Evolutionary conservation across 2,113 vertebrate species (phyloP).

Genomic region (Spea multiplicata): DNA sequence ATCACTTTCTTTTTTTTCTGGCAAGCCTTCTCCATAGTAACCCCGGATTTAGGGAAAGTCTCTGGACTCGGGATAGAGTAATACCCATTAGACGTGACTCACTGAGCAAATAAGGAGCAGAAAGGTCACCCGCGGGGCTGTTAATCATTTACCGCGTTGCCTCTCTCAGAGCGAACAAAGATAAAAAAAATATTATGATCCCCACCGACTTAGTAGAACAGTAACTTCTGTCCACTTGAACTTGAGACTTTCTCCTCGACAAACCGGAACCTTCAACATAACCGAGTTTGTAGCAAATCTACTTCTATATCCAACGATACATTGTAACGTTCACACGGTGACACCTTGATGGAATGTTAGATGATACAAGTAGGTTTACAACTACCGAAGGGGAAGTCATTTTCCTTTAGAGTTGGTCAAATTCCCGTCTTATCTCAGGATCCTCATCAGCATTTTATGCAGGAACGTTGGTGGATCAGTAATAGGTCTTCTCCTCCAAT

Average conservation of each 20-base stretch:
- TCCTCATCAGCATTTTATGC: too few relatives aligned
- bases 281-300: too few relatives aligned
- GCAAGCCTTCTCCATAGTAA: neutral
- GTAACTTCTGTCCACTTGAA: conserved; percentile 28
- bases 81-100: conserved; percentile 51
- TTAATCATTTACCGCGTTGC: conserved; percentile 71
- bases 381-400: too few relatives aligned
- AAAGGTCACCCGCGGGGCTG: conserved; percentile 48
- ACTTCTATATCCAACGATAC: too few relatives aligned
- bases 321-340: too few relatives aligned
- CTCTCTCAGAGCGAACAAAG: conserved; percentile 47
- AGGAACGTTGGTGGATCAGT: too few relatives aligned
- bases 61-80: conserved; percentile 42
- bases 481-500: too few relatives aligned
- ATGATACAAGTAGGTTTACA: too few relatives aligned
- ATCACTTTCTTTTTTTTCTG: conserved; percentile 18
- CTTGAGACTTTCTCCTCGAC: conserved; percentile 11
- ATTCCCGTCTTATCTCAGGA: too few relatives aligned
- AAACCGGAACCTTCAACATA: too few relatives aligned
- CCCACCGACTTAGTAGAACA: conserved; percentile 6
- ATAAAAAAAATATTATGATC: neutral
- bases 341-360: too few relatives aligned
- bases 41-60: conserved; percentile 26
- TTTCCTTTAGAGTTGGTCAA: too few relatives aligned
- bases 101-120: conserved; percentile 51